These are phyloP conservation scores for Microplitis manilae DNA, from an alignment of 2,888 invertebrate species.

Conservation along the genomic window DNA sequence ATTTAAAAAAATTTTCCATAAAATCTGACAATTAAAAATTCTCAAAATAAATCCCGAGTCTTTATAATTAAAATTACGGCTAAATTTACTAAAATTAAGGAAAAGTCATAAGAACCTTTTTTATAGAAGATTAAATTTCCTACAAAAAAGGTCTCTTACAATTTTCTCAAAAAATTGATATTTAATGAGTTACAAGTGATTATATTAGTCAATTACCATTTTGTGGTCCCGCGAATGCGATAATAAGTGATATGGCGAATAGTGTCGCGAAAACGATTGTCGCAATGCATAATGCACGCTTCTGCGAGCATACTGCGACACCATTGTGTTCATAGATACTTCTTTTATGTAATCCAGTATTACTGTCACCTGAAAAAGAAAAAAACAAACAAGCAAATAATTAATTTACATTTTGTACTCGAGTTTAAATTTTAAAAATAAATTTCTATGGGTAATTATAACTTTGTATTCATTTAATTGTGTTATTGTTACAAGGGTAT, in stretches of 20 bases:
- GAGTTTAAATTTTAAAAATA: no score
- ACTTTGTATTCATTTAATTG: not conserved
- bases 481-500: slow-evolving; percentile 2
- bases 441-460: no score
- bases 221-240: slow-evolving; percentile 92
- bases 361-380: slow-evolving; percentile 76
- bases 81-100: no score
- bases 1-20: not conserved
- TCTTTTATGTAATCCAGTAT: slow-evolving; percentile 77
- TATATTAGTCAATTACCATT: slow-evolving; percentile 75
- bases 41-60: no score
- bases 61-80: no score
- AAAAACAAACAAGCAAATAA: slow-evolving; percentile 44
- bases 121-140: no score
- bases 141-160: no score
- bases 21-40: not conserved
- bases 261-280: slow-evolving; percentile 85
- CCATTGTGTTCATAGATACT: slow-evolving; percentile 82
- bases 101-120: no score
- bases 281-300: slow-evolving; percentile 86
- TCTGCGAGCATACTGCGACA: slow-evolving; percentile 90
- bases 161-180: no score
- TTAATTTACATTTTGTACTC: no score
- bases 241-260: slow-evolving; percentile 87
- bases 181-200: no score